Conservation (phyloP, 2,113 vertebrate species). For the Gallinago undulata region DNA sequence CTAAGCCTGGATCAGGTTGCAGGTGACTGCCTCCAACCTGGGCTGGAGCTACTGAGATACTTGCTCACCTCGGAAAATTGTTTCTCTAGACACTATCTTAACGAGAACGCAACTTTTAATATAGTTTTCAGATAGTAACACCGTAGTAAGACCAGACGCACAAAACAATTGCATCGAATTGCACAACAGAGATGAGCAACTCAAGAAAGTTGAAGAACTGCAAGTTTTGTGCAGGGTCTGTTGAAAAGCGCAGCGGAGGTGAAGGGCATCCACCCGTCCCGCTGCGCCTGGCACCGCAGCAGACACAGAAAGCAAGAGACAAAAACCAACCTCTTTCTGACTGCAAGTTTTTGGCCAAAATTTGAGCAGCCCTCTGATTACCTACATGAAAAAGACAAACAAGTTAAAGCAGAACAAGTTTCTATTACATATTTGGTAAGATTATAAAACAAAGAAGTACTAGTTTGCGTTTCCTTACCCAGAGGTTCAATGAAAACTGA, state of each 20-base stretch:
- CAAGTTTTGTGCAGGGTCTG: neutral
- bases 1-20: neutral
- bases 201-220: neutral
- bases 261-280: neutral
- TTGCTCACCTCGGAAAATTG: neutral
- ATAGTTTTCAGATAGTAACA: neutral
- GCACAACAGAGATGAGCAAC: neutral
- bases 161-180: neutral
- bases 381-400: conserved; percentile 72
- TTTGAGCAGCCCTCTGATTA: conserved; percentile 94
- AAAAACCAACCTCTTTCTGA: conserved; percentile 90
- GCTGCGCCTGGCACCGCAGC: neutral
- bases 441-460: neutral
- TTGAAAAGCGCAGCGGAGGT: neutral
- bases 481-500: neutral
- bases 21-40: neutral
- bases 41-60: neutral
- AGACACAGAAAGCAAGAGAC: neutral
- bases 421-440: neutral
- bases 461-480: neutral
- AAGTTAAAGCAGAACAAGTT: conserved; percentile 14
- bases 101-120: neutral
- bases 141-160: neutral
- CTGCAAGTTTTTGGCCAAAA: conserved; percentile 99
- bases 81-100: neutral